Evolutionary conservation across 2,113 vertebrate genomes (phyloP).

Genomic region (Ciconia boyciana): DNA sequence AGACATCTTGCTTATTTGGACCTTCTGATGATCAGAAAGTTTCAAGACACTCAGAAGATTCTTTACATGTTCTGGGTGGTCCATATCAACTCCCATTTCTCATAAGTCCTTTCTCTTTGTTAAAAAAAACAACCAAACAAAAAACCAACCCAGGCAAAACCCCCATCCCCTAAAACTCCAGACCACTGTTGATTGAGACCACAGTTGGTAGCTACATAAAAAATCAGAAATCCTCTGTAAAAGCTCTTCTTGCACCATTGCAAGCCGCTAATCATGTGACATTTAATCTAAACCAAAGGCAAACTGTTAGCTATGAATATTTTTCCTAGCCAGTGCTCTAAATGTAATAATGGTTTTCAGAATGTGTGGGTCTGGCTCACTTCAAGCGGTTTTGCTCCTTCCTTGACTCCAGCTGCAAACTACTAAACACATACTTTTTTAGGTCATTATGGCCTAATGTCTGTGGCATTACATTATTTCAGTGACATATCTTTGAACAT

Average conservation of each 20-base stretch:
- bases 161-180: neutral
- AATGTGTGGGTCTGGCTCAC: constrained; percentile 72
- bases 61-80: neutral
- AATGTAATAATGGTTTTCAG: constrained; percentile 49
- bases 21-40: neutral
- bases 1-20: neutral
- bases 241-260: neutral
- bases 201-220: neutral
- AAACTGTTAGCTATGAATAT: neutral
- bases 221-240: neutral
- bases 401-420: constrained; percentile 76
- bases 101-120: neutral
- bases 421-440: constrained; percentile 79
- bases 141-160: neutral
- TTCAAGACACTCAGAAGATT: neutral
- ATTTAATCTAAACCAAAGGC: constrained; percentile 36
- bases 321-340: constrained; percentile 12
- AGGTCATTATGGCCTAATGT: constrained; percentile 80
- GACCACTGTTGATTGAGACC: fast-evolving
- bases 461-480: constrained; percentile 77
- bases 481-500: constrained; percentile 80
- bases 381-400: constrained; percentile 68
- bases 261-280: neutral
- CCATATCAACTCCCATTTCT: neutral
- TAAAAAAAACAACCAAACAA: neutral